Evolutionary conservation across 1,140 invertebrate species (phyloP), one percentile per base, ranked within the genome.

Genomic region (Caenorhabditis tropicalis): DNA sequence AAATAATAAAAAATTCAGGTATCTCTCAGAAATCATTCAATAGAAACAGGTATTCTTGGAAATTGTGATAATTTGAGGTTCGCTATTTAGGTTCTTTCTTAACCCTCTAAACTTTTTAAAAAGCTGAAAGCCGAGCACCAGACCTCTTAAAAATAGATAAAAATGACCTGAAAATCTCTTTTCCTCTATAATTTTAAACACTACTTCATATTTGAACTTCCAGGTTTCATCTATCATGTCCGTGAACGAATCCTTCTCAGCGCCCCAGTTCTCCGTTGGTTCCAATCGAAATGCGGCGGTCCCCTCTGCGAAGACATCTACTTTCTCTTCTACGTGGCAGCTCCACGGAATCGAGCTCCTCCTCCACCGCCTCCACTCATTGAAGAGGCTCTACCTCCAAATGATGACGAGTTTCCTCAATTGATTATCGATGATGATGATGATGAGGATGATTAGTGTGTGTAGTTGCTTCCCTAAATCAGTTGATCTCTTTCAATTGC

Each of bases 181-280:
- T 43, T 43, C 39, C 39, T 6, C 39, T 6, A 43, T 5, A 43
- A 43, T 43, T 43, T 12, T 12, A 51, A n/a, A 15, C 15, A 51
- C 1, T n/a, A 3, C n/a, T 19, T n/a, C 49, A n/a, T 19, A n/a
- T 19, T 4, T n/a, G 0, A 24, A 36, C 10, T 74, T 74, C 15
- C 65, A 74, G 65, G 36, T 5, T 74, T 74, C 36, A 74, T 74
- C 36, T 74, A 74, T n/a, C 65, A 74, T 21, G 33, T 43, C 36
- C 65, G 65, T n/a, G 65, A 74, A 46, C 65, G 65, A 39, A 74
- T 74, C n/a, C 65, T 74, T n/a, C 65, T 74, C 65, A 74, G 65
- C n/a, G 36, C 65, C 29, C 65, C 65, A 21, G 65, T 74, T 43
- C 65, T 74, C 10, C 65, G 43, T 27, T 74, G 65, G 65, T 74